Evolutionary conservation across 2,888 invertebrate genomes (phyloP), one percentile per base, ranked within the genome.

Genomic region (Cinara cedri): DNA sequence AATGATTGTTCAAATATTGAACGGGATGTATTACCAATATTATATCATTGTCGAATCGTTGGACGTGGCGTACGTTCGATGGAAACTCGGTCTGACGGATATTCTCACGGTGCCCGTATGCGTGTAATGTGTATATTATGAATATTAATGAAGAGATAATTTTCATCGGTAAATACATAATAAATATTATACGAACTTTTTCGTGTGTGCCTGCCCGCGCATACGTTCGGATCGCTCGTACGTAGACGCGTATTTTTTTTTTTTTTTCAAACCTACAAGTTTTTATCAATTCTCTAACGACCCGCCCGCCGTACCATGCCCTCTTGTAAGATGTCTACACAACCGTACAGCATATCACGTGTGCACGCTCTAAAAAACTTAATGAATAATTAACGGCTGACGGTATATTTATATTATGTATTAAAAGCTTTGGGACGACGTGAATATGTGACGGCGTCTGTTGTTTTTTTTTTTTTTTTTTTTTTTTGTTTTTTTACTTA

Each of bases 51-150:
- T 57, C 46, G 19, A 46, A 44, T 46, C 26, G 55, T 60, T 21
- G 24, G 14, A 76, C 16, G 26, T 34, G 55, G 49, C 34, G 34
- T 6, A 6, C 3, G 34, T 6, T 4, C 34, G 34, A 62, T 62
- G 78, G 70, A 68, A 70, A 78, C 78, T 24, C 9, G 21, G 49
- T 42, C 49, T 3, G 57, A 51, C 68, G 78, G 78, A 78, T 78
- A 70, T 78, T 78, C 78, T 78, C 78, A 78, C 78, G 78, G 21
- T 11, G n/a, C n/a, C n/a, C n/a, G n/a, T n/a, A n/a, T n/a, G n/a
- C n/a, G n/a, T n/a, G n/a, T n/a, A n/a, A 34, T 34, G 34, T n/a
- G 6, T 34, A 34, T 34, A 4, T 34, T 51, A 62, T 78, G 68
- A 78, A 68, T 78, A 66, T 65, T 65, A 75, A 74, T 74, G 74